Evolutionary conservation across 2,888 invertebrate species (phyloP), one percentile per base, ranked within the genome.

Genomic region (Acrocyrtus sp.): DNA sequence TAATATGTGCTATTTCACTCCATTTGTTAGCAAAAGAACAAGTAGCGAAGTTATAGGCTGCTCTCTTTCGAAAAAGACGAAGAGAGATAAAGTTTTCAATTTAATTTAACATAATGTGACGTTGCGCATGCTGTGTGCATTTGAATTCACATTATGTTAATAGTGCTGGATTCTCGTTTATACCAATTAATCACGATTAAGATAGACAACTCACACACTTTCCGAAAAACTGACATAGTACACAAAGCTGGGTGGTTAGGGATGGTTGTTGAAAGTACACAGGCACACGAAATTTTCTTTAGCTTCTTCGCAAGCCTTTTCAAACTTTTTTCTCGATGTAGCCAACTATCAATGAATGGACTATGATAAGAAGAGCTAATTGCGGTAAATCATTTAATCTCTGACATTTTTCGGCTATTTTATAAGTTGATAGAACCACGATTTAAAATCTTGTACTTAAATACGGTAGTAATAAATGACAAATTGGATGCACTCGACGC

Each of bases 151-250:
- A n/a, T n/a, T n/a, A n/a, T n/a, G n/a, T n/a, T n/a, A n/a, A n/a
- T n/a, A n/a, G n/a, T n/a, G 8, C 6, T 21, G 24, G 24, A 22
- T 21, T n/a, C 17, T 17, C 24, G 10, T 50, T 50, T 21, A n/a
- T 10, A 48, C 48, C 60, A 69, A 69, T 69, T 56, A 69, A 61
- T 69, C 39, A 34, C 47, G 53, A 69, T 69, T 61, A 69, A 69
- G 69, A 69, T 69, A 48, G 69, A 69, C 69, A 69, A 48, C 29
- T 48, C 61, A 69, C 54, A 68, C 57, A 67, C 51, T 67, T 67
- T 67, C 50, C 5, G 21, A 21, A 27, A 67, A 67, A 65, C 27
- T 63, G 60, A 48, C 51, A 43, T 34, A 21, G 12, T 29, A 17
- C 41, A 41, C 50, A 17, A 43, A 29, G 22, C 1, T 29, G 19